These are phyloP conservation scores for Tympanuchus pallidicinctus DNA, from an alignment of 2,113 vertebrate genomes.

Conservation along the genomic window DNA sequence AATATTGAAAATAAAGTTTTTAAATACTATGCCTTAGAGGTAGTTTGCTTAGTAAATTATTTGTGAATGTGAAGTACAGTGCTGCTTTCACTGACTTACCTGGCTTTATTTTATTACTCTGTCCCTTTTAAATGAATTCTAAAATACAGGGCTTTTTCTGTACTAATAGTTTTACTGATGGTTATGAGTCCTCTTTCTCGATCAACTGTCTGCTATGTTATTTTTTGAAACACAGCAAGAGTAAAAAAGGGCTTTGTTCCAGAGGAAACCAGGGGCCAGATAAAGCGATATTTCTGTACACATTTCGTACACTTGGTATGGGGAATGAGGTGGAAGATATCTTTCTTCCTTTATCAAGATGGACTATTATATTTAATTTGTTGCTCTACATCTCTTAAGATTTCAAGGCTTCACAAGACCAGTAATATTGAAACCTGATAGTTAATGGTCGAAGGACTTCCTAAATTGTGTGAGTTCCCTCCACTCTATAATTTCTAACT, in stretches of 20 bases:
- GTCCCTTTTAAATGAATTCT: neutral
- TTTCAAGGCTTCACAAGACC: neutral
- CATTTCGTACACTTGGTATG: neutral
- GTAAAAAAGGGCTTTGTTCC: neutral
- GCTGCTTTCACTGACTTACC: neutral
- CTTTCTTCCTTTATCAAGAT: neutral
- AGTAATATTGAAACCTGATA: accelerated
- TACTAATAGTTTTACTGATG: neutral
- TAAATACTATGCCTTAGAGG: accelerated
- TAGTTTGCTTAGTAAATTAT: neutral
- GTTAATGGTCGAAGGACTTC: neutral
- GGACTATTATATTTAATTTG: neutral
- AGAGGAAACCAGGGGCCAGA: neutral
- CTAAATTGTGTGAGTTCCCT: neutral
- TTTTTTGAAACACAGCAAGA: neutral
- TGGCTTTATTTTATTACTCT: neutral
- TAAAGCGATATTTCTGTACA: neutral
- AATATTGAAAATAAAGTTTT: neutral
- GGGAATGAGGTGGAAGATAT: neutral
- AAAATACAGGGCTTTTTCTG: neutral
- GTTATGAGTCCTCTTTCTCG: neutral
- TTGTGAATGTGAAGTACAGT: neutral
- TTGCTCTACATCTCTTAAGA: accelerated
- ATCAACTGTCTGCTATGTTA: neutral
- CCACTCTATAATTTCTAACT: neutral